A percentile compares a stretch with the other conserved stretches of the same genome.
phyloP scores from a whole-genome alignment of 2,888 invertebrate genomes.

The Poecilobothrus nobilitatus region DNA sequence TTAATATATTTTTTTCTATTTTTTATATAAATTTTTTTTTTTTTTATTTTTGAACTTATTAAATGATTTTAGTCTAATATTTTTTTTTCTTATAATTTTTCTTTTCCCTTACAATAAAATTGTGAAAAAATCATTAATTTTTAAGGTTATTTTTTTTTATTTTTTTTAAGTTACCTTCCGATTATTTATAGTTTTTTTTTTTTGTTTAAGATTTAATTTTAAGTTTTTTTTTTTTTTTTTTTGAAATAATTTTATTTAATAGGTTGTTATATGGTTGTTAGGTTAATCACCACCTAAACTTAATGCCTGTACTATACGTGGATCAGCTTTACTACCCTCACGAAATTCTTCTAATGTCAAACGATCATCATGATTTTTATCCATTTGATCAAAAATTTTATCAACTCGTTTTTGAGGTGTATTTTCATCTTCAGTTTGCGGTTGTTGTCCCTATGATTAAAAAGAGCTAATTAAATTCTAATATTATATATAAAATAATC shows the following conservation, averaged over 20 bases:
- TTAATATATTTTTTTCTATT: not conserved
- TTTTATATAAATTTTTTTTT: too few species aligned
- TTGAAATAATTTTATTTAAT: constrained; percentile 13
- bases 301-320: constrained; percentile 93
- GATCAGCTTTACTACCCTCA: constrained; percentile 96
- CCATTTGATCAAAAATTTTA: constrained; percentile 98
- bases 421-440: constrained; percentile 81
- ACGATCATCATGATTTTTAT: constrained; percentile 95
- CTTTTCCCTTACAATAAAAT: not conserved
- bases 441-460: constrained; percentile 69
- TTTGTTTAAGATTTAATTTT: not conserved
- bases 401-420: constrained; percentile 93
- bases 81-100: constrained; percentile 11
- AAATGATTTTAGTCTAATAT: constrained; percentile 19
- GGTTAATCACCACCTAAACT: constrained; percentile 69
- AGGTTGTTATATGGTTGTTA: constrained; percentile 22
- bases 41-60: too few species aligned
- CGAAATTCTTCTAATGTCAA: constrained; percentile 93
- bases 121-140: constrained; percentile 12
- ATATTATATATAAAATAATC: not conserved
- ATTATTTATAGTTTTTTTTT: constrained; percentile 15
- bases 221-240: constrained; percentile 15
- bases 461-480: not conserved
- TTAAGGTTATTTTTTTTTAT: constrained; percentile 17
- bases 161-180: constrained; percentile 14